A percentile compares a stretch with the other conserved stretches of the same genome.
Conservation (phyloP, 2,888 invertebrate species). For the Pyrrhosoma nymphula region DNA sequence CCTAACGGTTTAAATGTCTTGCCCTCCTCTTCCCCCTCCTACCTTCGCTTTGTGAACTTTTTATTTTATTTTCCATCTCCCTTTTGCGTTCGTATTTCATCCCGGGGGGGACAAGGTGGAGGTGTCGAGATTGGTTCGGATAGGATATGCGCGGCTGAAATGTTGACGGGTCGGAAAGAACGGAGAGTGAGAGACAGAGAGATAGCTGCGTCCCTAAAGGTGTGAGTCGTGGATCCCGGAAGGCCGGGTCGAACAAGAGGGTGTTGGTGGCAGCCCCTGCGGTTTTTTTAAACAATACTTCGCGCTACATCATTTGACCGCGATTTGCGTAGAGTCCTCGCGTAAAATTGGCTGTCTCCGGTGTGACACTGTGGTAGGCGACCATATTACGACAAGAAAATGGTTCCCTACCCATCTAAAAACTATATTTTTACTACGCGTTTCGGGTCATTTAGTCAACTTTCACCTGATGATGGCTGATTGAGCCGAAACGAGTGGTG, state of each 20-base stretch:
- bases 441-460: too few species aligned
- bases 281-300: too few species aligned
- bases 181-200: background rate
- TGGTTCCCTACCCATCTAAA: too few species aligned
- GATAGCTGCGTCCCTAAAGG: background rate
- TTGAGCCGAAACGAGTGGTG: too few species aligned
- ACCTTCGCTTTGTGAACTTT: background rate
- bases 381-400: too few species aligned
- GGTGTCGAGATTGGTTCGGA: slow-evolving; percentile 13
- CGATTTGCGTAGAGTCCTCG: too few species aligned
- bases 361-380: too few species aligned
- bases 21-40: background rate
- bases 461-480: too few species aligned
- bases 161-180: background rate
- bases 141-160: slow-evolving; percentile 11
- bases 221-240: background rate
- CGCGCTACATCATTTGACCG: too few species aligned
- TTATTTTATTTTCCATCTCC: background rate
- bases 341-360: too few species aligned
- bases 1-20: background rate
- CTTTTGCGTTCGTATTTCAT: slow-evolving; percentile 6
- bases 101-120: background rate
- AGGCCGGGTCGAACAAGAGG: background rate
- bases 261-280: background rate
- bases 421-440: too few species aligned